Base-by-base conservation (phyloP, 1,140 invertebrate genomes). In the Drosophila hydei region DNA sequence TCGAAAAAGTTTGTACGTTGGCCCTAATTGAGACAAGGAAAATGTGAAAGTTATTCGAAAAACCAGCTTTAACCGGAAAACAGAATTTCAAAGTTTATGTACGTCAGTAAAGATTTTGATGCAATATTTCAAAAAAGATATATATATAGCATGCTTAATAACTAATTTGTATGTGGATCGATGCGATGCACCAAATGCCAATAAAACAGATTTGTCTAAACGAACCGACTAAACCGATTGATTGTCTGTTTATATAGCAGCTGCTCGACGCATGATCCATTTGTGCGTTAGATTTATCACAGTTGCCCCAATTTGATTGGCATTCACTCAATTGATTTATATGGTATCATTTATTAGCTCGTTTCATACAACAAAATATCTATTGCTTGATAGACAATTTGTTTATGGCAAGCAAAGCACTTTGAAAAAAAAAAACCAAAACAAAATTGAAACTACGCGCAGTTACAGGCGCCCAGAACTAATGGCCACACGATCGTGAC, bases 301-400 rank as follows among this genome's bases (percentile, higher is more conserved):
- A 59, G 74, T 77, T 87, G 81, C 77, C 45, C 70, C 74, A 88
- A 85, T 54, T 85, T 85, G 81, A 87, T 88, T 85, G 81, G 83
- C 81, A 81, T 85, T 72, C 42, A 87, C 77, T 85, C 81, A 85
- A 85, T 85, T 85, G 81, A 85, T 88, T 85, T 85, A 85, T 88
- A 69, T 45, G 77, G 48, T 81, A 77, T 88, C 81, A 87, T 85
- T 85, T 87, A 87, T 85, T 85, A 81, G 83, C 33, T 54, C 51
- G 51, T 55, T 58, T 43, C 45, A 51, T 36, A 33, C 73, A 54
- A 56, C 71, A 72, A 84, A 61, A 77, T 59, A 33, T 54, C 65
- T 63, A 83, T 70, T 68, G 72, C 64, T 68, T 72, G 73, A 81
- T 77, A 74, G 77, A 81, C 81, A 87, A 80, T 87, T 75, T 85